These are phyloP conservation scores for Parus major DNA, from an alignment of 2,113 vertebrate species.

Conservation along the genomic window DNA sequence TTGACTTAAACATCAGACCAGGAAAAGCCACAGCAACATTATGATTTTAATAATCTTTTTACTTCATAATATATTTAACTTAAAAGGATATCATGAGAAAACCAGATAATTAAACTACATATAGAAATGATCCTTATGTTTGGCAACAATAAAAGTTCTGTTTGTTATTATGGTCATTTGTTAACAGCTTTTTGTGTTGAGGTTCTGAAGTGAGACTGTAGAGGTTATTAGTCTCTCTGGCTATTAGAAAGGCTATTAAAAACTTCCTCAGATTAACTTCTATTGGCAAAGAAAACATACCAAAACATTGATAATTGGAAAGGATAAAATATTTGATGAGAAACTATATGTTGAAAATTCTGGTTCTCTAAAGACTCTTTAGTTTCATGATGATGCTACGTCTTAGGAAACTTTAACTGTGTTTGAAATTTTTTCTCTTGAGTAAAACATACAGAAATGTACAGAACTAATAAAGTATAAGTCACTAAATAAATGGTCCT, in stretches of 20 bases:
- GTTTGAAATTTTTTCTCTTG: neutral
- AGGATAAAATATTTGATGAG: neutral
- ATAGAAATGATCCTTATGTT: neutral
- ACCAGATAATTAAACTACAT: neutral
- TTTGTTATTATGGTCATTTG: neutral
- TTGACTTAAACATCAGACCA: neutral
- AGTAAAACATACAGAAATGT: neutral
- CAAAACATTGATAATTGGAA: neutral
- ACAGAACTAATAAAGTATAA: neutral
- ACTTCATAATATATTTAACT: neutral
- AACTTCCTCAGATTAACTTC: neutral
- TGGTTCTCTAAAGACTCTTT: neutral
- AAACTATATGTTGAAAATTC: neutral
- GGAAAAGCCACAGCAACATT: no score
- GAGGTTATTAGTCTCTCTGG: neutral
- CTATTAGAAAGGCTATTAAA: neutral
- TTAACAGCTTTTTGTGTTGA: neutral
- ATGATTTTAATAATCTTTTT: neutral
- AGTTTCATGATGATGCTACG: neutral
- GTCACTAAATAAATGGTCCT: neutral
- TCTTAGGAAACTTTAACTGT: neutral
- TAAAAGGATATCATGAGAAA: neutral
- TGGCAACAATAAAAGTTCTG: neutral
- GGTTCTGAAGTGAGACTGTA: neutral
- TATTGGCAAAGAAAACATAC: neutral